Evolutionary conservation across 2,888 invertebrate species (phyloP).

Genomic region (Andrena marginata): DNA sequence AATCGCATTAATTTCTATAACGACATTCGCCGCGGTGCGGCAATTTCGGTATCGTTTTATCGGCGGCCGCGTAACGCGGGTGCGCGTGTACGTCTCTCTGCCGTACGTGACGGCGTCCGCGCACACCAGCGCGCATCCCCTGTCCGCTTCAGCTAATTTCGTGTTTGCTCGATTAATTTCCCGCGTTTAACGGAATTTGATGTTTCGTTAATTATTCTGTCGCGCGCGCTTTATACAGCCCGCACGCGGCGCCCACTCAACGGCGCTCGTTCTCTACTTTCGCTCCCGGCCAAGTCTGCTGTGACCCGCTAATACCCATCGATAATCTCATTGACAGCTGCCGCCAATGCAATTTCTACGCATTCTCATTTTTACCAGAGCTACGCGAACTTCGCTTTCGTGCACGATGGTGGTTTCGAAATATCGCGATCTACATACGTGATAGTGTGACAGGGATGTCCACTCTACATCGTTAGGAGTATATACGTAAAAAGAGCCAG

Average conservation of each 20-base stretch:
- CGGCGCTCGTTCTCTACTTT: conserved; percentile 45
- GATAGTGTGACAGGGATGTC: neutral
- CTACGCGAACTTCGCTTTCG: neutral
- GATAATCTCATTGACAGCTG: conserved; percentile 40
- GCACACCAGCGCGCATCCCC: conserved; percentile 41
- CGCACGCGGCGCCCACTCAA: conserved; percentile 37
- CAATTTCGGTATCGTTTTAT: conserved; percentile 73
- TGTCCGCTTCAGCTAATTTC: conserved; percentile 79
- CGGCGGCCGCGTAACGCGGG: conserved; percentile 58
- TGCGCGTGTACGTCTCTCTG: conserved; percentile 22
- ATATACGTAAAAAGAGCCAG: neutral
- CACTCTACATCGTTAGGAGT: neutral
- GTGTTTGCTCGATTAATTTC: conserved; percentile 82
- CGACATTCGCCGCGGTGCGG: conserved; percentile 79
- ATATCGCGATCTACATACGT: neutral
- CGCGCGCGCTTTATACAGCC: conserved; percentile 72
- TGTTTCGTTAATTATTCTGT: conserved; percentile 83
- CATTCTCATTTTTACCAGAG: neutral
- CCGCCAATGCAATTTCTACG: conserved; percentile 41
- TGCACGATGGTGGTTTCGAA: no score
- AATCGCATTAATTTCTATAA: conserved; percentile 81
- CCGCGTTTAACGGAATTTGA: conserved; percentile 82
- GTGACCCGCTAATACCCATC: conserved; percentile 43
- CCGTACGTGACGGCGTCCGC: conserved; percentile 15
- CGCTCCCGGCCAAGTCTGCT: conserved; percentile 16